Evolutionary conservation across 2,888 invertebrate species (phyloP).

Genomic region (Candidula unifasciata): DNA sequence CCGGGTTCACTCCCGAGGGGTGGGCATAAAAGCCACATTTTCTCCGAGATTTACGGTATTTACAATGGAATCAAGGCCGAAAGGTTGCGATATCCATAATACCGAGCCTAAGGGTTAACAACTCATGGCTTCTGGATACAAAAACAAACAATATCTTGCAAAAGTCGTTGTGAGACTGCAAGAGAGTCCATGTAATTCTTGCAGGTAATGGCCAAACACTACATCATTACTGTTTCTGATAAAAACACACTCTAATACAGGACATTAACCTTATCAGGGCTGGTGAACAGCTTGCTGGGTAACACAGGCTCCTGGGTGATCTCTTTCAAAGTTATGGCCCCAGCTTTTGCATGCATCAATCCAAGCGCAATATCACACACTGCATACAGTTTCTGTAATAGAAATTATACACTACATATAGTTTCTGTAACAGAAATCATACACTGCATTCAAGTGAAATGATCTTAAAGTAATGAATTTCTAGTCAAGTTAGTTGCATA

Average conservation of each 20-base stretch:
- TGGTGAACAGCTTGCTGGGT: conserved; percentile 81
- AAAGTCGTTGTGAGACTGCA: no score
- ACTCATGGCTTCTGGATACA: no score
- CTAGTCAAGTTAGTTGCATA: no score
- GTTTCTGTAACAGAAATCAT: conserved; percentile 84
- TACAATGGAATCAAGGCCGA: no score
- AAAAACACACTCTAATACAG: not conserved
- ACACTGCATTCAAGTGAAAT: no score
- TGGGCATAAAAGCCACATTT: no score
- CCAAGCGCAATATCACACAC: conserved; percentile 96
- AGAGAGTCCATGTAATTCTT: not conserved
- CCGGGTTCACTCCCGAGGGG: no score
- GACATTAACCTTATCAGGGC: conserved; percentile 71
- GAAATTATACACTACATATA: conserved; percentile 89
- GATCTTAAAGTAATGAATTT: not conserved
- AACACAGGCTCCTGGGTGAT: conserved; percentile 82
- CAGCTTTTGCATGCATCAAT: conserved; percentile 90
- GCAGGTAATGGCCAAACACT: not conserved
- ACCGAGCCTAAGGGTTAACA: no score
- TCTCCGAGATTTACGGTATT: no score
- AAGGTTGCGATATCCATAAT: no score
- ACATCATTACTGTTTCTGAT: not conserved
- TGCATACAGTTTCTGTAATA: conserved; percentile 93
- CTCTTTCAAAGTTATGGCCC: conserved; percentile 92
- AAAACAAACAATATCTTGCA: no score